These are phyloP conservation scores for Clavelina lepadiformis DNA, from an alignment of 23 tunicate species.

Conservation along the genomic window DNA sequence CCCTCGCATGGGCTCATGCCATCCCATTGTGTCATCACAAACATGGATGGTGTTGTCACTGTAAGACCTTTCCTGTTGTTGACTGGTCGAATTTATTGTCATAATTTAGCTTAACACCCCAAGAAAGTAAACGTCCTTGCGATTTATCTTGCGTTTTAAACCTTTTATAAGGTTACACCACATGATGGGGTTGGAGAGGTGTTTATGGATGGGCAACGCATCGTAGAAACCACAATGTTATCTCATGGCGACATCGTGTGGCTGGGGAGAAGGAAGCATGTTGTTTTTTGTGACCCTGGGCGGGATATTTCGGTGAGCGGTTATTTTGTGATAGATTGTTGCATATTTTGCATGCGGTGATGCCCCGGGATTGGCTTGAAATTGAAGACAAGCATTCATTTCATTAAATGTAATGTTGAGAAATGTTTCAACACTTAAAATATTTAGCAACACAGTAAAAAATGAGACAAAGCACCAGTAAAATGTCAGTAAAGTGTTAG, in stretches of 20 bases:
- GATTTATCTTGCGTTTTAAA: neutral
- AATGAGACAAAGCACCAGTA: no score
- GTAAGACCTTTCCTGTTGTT: conserved; percentile 29
- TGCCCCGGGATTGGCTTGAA: no score
- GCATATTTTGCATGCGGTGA: neutral
- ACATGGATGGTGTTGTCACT: conserved; percentile 87
- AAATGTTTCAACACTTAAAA: no score
- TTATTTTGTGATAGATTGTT: no score
- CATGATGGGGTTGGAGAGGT: conserved; percentile 53
- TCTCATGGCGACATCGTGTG: conserved; percentile 49
- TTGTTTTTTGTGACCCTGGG: conserved; percentile 66
- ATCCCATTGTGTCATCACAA: conserved; percentile 66
- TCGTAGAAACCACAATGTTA: conserved; percentile 71
- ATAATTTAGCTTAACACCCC: no score
- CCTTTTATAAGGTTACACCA: conserved; percentile 53
- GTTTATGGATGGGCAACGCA: conserved; percentile 37
- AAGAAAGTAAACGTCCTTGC: conserved; percentile 2
- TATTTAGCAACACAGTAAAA: no score
- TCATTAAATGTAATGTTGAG: no score
- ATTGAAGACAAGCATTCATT: no score
- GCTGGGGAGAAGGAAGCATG: conserved; percentile 57
- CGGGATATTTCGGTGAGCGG: conserved; percentile 33
- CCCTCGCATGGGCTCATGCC: conserved; percentile 23
- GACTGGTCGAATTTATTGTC: neutral
- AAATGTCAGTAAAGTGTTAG: no score